Conservation (phyloP, 2,113 vertebrate genomes). For the Austrofundulus limnaeus region DNA sequence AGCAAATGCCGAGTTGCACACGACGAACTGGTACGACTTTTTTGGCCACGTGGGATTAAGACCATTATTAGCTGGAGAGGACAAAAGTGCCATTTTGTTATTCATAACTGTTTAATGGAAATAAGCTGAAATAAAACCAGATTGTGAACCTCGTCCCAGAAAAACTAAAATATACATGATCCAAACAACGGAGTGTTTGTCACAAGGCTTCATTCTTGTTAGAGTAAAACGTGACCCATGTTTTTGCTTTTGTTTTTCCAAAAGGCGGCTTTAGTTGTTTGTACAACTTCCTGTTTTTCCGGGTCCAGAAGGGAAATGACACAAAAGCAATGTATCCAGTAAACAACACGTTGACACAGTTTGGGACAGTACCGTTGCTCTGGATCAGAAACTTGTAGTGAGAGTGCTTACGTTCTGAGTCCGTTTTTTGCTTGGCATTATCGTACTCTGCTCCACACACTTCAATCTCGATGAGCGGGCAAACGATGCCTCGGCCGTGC, state of each 20-base stretch:
- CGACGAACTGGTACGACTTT: conserved; percentile 89
- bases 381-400: background rate
- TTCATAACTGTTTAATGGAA: too few relatives aligned
- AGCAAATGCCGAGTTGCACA: conserved; percentile 91
- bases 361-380: background rate
- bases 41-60: conserved; percentile 92
- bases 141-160: background rate
- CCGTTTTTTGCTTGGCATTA: conserved; percentile 91
- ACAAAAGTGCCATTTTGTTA: background rate
- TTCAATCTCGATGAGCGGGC: conserved; percentile 95
- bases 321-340: conserved; percentile 17
- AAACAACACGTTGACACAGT: conserved; percentile 28
- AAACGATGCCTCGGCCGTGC: conserved; percentile 94
- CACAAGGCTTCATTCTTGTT: conserved; percentile 4
- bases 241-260: conserved; percentile 38
- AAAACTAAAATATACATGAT: too few relatives aligned
- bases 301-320: conserved; percentile 44
- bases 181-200: background rate
- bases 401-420: conserved; percentile 87
- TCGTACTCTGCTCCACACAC: conserved; percentile 95
- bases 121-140: too few relatives aligned
- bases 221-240: background rate
- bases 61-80: conserved; percentile 88
- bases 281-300: conserved; percentile 63
- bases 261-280: conserved; percentile 35